phyloP scores from a whole-genome alignment of 2,797 vertebrate species.

The Brotula barbata region DNA sequence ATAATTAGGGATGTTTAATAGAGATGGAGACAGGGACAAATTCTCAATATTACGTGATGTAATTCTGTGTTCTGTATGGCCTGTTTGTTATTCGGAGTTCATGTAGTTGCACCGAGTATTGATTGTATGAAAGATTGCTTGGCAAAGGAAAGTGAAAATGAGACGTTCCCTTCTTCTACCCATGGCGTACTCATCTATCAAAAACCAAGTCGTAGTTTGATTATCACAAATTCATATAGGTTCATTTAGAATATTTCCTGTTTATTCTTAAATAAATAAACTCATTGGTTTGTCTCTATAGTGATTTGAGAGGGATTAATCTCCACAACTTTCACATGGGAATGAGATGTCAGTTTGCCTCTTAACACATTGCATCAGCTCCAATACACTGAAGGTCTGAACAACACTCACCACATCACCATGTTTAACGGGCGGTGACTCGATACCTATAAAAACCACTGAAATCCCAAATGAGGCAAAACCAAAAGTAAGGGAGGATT shows the following conservation, averaged over 20 bases:
- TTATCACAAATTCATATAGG: no score
- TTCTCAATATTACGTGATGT: constrained; percentile 24
- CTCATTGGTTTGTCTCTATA: not conserved
- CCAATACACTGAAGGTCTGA: no score
- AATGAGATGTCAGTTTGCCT: constrained; percentile 5
- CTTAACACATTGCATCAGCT: not conserved
- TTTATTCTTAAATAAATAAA: not conserved
- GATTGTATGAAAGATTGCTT: constrained; percentile 48
- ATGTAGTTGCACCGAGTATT: constrained; percentile 45
- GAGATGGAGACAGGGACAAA: constrained; percentile 4
- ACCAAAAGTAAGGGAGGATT: no score
- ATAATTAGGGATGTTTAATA: constrained; percentile 29
- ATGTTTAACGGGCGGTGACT: no score
- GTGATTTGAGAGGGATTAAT: constrained; percentile 6
- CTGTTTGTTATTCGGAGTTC: constrained; percentile 62
- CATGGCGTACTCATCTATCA: constrained; percentile 6
- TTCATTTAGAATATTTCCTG: no score
- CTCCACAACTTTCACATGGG: constrained; percentile 21
- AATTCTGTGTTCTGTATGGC: constrained; percentile 21
- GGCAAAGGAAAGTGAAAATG: constrained; percentile 30
- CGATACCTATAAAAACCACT: no score
- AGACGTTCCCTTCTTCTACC: not conserved
- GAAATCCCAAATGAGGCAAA: no score
- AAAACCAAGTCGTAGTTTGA: not conserved
- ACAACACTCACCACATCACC: no score